Evolutionary conservation across 2,888 invertebrate genomes (phyloP), one percentile per base, ranked within the genome.

Genomic region (Leptinotarsa juncta): DNA sequence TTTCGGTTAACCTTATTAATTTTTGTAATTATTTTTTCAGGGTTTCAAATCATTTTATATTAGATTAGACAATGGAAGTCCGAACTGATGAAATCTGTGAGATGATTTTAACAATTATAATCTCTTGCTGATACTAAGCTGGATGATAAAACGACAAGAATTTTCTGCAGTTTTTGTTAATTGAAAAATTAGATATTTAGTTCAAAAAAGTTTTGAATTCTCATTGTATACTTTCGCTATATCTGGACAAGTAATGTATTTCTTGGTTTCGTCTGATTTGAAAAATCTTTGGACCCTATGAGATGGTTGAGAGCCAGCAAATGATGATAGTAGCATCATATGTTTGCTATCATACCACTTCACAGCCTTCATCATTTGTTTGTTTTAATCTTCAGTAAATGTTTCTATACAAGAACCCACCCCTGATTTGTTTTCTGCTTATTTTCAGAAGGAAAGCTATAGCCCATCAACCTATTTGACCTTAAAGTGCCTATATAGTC

Each of bases 351-450:
- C 49, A 66, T 66, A 49, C 49, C 66, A 66, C 42, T 49, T 3
- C 5, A 18, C 20, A n/a, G n/a, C 65, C 32, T 50, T 50, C 16
- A 50, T 3, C 53, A 16, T 23, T 57, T 53, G 53, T 53, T 53
- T 16, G n/a, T 53, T 18, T 53, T 53, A 4, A n/a, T 53, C 4
- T 53, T 5, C 2, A 42, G 7, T 49, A n/a, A 66, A 2, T 49
- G 3, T 66, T 66, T 66, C n/a, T n/a, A 5, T 42, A 48, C 18
- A 48, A 20, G 66, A 42, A 26, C 26, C 26, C 4, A 66, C 66
- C 66, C n/a, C 49, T 42, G 42, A 5, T 20, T 48, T 48, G 32
- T 66, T 71, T 70, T 72, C 57, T 72, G 55, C 60, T 55, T 48
- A 48, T 67, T 71, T 72, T 72, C 65, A 16, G 49, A n/a, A 53